Base-by-base conservation (phyloP, 1,140 invertebrate genomes). In the Dinoponera quadriceps region DNA sequence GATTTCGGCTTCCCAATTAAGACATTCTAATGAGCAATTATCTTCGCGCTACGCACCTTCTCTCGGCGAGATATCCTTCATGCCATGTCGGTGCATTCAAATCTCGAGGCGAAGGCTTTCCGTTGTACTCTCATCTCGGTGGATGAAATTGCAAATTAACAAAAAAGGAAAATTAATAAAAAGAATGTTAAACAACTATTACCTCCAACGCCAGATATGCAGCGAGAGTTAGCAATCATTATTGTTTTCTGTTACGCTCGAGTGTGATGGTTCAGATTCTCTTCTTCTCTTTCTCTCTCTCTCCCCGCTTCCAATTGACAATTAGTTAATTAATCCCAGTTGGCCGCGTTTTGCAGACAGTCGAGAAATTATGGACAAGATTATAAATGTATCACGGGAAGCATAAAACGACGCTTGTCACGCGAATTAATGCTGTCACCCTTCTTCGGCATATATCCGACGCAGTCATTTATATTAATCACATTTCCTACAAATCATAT, bases 11-110 rank as follows among this genome's bases (percentile, higher is more conserved):
- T 80, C 0, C 75, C 44, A 57, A 57, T 69, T 80, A 48, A 69
- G 59, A 69, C 7, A 2, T 77, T 4, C 33, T 80, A 69, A 69
- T 80, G 69, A 57, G 33, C 69, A 59, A 75, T 51, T 59, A 27
- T 49, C 3, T 38, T 51, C 0, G 14, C 16, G 33, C 4, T 11
- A 7, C 9, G 29, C 38, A 9, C 38, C 38, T 11, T 7, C 18
- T 49, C 63, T 20, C 5, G 11, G 55, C 20, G 1, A 66, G 14
- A 25, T 33, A 0, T 55, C n/a, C 20, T 55, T 5, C 66, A 11
- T 57, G 22, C 16, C 5, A 11, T 14, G 9, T 16, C 4, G 65
- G 3, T 13, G 33, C 11, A 55, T 66, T 33, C 25, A 66, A 1
- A 54, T 74, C 27, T 22, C 38, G 3, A 51, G 51, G 16, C 38